phyloP scores from a whole-genome alignment of 2,888 invertebrate species.

The Morpho achilles region DNA sequence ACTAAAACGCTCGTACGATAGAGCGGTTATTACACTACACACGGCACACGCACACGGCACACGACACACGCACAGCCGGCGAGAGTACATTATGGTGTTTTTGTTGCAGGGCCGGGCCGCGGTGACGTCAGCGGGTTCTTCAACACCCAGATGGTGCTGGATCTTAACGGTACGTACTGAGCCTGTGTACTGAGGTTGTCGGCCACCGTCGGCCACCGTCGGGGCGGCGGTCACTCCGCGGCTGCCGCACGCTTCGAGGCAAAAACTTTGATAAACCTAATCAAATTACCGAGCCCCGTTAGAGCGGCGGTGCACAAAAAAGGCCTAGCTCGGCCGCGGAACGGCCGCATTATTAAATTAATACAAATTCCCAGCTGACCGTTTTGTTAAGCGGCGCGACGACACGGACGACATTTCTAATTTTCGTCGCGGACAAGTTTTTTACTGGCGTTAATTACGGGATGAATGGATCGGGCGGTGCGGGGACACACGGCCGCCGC shows the following conservation, averaged over 20 bases:
- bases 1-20: not conserved
- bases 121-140: conserved; percentile 72
- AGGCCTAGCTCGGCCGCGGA: conserved; percentile 19
- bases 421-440: conserved; percentile 61
- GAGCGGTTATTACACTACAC: not conserved
- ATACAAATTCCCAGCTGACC: conserved; percentile 52
- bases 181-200: not conserved
- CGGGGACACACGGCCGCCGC: not conserved
- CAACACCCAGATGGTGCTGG: conserved; percentile 75
- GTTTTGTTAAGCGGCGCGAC: conserved; percentile 47
- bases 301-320: conserved; percentile 13
- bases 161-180: conserved; percentile 66
- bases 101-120: conserved; percentile 72
- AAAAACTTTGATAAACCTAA: conserved; percentile 12
- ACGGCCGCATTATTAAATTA: conserved; percentile 67
- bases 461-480: conserved; percentile 51
- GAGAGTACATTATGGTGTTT: conserved; percentile 37
- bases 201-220: conserved; percentile 7
- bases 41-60: not conserved
- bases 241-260: conserved; percentile 15
- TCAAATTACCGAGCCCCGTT: conserved; percentile 19
- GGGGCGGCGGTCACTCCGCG: conserved; percentile 8
- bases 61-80: not conserved
- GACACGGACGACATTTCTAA: conserved; percentile 68
- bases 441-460: conserved; percentile 70